A percentile compares a stretch with the other conserved stretches of the same genome.
phyloP scores from a whole-genome alignment of 2,113 vertebrate genomes.

The Ctenodactylus gundi region DNA sequence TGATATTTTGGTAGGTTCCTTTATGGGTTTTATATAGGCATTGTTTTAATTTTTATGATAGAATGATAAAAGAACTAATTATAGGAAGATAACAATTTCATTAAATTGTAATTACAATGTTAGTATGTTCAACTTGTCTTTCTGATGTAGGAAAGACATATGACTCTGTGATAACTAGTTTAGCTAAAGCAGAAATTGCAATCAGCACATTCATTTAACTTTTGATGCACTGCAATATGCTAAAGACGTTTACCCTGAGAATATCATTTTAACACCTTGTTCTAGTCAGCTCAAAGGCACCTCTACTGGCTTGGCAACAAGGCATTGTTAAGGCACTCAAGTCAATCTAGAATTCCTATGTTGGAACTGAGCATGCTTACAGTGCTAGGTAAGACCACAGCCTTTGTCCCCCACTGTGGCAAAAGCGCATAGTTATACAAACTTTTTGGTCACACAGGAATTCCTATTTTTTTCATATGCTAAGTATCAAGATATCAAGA shows the following conservation, averaged over 20 bases:
- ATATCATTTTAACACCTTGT: fast-evolving
- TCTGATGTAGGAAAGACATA: not conserved
- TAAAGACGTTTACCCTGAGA: not conserved
- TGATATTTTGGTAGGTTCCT: not conserved
- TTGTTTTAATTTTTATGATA: not conserved
- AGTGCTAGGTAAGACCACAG: fast-evolving
- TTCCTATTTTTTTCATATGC: not conserved
- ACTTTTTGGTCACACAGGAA: not conserved
- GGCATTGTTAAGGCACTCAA: fast-evolving
- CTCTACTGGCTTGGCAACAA: fast-evolving
- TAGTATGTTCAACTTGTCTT: not conserved
- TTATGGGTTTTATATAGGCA: not conserved
- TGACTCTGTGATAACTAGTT: not conserved
- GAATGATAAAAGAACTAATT: not conserved
- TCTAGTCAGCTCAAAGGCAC: not conserved
- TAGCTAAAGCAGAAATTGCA: not conserved
- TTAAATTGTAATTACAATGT: not conserved
- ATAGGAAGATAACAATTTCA: not conserved
- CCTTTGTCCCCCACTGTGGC: not conserved
- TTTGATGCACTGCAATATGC: not conserved
- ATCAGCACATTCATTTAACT: not conserved
- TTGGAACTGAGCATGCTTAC: not conserved
- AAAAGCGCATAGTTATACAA: not conserved
- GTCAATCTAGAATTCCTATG: not conserved
- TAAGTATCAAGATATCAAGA: not conserved